Conservation (phyloP, 2,113 vertebrate genomes). For the Columba livia region DNA sequence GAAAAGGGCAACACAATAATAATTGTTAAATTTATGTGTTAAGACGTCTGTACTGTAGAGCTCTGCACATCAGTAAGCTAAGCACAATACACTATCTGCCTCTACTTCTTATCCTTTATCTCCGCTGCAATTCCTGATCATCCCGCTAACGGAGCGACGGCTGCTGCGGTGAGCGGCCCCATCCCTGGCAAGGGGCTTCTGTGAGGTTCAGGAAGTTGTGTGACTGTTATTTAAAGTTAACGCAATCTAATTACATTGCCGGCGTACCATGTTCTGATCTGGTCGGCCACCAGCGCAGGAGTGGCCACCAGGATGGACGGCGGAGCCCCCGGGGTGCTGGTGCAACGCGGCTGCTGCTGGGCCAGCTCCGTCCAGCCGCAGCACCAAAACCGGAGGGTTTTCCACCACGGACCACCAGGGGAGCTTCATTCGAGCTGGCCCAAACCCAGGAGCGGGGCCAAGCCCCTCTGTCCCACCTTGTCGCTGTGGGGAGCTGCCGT, state of each 20-base stretch:
- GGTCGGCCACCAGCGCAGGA: neutral
- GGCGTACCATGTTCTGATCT: fast-evolving
- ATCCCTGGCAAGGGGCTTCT: neutral
- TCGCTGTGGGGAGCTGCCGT: neutral
- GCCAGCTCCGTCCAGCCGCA: neutral
- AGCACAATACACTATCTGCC: conserved; percentile 26
- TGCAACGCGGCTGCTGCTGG: neutral
- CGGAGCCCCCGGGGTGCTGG: too few relatives aligned
- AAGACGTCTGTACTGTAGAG: conserved; percentile 59
- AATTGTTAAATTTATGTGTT: conserved; percentile 75
- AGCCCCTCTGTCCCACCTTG: too few relatives aligned
- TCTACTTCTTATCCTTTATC: conserved; percentile 8
- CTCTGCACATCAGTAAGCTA: conserved; percentile 52
- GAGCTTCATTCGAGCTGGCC: neutral
- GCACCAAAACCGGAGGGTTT: too few relatives aligned
- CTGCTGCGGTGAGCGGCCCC: neutral
- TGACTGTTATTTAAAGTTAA: neutral
- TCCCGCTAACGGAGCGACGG: neutral
- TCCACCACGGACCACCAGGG: neutral
- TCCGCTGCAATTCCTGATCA: neutral
- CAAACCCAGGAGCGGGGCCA: neutral
- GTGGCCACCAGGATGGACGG: neutral
- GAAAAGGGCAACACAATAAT: conserved; percentile 81
- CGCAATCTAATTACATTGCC: too few relatives aligned
- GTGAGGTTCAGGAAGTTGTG: neutral